Conservation (phyloP, 1,140 invertebrate species). For the Lepeophtheirus salmonis region DNA sequence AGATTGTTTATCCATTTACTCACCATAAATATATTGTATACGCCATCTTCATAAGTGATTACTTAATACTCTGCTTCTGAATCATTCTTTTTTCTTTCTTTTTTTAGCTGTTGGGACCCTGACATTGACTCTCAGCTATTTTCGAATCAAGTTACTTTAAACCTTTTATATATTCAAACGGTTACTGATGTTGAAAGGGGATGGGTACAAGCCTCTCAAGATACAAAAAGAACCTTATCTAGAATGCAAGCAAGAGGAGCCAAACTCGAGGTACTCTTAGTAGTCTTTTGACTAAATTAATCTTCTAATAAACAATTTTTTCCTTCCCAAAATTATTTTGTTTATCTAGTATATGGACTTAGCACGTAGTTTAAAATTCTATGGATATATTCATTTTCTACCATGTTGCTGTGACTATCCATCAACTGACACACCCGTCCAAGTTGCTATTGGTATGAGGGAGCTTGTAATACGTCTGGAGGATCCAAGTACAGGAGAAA, state of each 20-base stretch:
- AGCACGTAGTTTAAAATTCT: conserved; percentile 58
- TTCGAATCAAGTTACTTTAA: conserved; percentile 54
- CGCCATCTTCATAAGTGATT: no score
- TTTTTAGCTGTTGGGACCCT: conserved; percentile 63
- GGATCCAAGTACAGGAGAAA: conserved; percentile 25
- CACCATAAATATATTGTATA: no score
- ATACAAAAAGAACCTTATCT: conserved; percentile 27
- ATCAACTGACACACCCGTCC: conserved; percentile 39
- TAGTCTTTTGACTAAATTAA: conserved; percentile 4
- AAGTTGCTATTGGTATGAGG: conserved; percentile 51
- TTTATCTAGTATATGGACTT: conserved; percentile 62
- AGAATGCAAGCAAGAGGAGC: conserved; percentile 4
- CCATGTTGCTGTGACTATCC: conserved; percentile 59
- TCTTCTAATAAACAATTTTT: conserved; percentile 18
- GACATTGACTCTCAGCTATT: conserved; percentile 59
- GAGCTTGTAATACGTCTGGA: conserved; percentile 46
- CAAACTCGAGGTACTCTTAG: conserved; percentile 6
- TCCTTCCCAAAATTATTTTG: no score
- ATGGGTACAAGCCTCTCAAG: conserved; percentile 53
- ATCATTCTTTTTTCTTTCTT: conserved; percentile 9
- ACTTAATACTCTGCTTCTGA: no score
- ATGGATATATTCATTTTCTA: conserved; percentile 67
- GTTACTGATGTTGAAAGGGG: conserved; percentile 61
- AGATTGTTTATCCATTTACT: no score
- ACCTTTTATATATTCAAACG: conserved; percentile 70